A percentile compares a stretch with the other conserved stretches of the same genome.
Conservation (phyloP, 92 coral and sea anemone species). For the Scolanthus callimorphus region DNA sequence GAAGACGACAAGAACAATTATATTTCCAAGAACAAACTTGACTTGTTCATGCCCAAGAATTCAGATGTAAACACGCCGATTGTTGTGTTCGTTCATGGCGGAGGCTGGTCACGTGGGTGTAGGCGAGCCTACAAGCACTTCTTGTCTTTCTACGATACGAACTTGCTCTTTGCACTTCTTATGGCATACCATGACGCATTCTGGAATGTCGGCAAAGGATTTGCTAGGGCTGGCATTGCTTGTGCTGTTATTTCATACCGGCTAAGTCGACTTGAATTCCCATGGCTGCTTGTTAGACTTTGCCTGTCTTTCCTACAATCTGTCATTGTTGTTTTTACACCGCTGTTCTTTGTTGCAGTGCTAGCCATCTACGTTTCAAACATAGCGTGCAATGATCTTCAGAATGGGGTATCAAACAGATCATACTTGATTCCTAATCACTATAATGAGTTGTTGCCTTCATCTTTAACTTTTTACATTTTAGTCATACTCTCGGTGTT, state of each 20-base stretch:
- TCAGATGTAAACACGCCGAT: conserved; percentile 17
- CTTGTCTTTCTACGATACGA: conserved; percentile 47
- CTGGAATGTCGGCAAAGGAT: conserved; percentile 57
- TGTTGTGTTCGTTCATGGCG: conserved; percentile 64
- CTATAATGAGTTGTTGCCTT: neutral
- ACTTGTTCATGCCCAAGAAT: conserved; percentile 42
- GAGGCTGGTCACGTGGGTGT: conserved; percentile 66
- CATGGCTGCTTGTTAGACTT: conserved; percentile 31
- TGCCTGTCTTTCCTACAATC: conserved; percentile 31
- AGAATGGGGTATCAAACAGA: too few species aligned
- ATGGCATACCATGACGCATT: conserved; percentile 41
- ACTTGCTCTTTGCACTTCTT: conserved; percentile 37
- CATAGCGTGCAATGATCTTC: neutral
- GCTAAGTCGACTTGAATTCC: conserved; percentile 51
- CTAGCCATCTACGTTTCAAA: neutral
- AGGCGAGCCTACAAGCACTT: conserved; percentile 31
- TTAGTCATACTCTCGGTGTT: too few species aligned
- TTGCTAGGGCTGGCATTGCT: conserved; percentile 52
- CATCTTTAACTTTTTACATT: too few species aligned
- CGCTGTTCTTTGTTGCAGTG: conserved; percentile 21
- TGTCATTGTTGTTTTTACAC: conserved; percentile 25
- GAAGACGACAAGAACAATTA: too few species aligned
- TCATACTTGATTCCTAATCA: neutral
- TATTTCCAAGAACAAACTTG: conserved; percentile 39
- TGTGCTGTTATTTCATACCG: conserved; percentile 72